Conservation (phyloP, 2,113 vertebrate species). For the Pycnonotus jocosus region DNA sequence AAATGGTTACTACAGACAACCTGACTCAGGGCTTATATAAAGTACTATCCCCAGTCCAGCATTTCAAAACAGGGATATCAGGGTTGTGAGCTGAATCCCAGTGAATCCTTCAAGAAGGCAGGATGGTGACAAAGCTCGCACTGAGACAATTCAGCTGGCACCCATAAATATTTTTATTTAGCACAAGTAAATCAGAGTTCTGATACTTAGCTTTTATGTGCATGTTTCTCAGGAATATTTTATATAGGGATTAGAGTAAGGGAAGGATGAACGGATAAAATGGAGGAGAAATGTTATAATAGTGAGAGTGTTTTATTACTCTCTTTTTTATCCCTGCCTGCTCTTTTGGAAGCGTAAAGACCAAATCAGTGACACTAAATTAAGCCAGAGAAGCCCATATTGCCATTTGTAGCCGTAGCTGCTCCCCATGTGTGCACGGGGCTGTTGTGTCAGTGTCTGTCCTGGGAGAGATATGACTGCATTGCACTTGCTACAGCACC, state of each 20-base stretch:
- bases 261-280: background rate
- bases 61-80: background rate
- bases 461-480: background rate
- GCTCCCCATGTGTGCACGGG: background rate
- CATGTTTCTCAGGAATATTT: background rate
- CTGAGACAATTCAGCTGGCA: background rate
- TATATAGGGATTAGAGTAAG: background rate
- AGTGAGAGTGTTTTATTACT: background rate
- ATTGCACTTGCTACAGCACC: background rate
- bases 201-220: background rate
- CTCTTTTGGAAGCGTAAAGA: background rate
- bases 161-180: background rate
- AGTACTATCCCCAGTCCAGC: background rate
- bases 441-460: background rate
- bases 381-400: background rate
- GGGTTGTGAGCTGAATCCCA: background rate
- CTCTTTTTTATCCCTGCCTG: background rate
- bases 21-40: background rate
- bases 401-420: background rate
- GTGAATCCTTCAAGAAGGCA: background rate
- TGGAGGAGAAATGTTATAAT: background rate
- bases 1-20: background rate
- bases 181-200: background rate
- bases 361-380: background rate
- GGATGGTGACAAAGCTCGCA: background rate